These are phyloP conservation scores for Thaumetopoea pityocampa DNA, from an alignment of 1,140 invertebrate species.

Conservation along the genomic window DNA sequence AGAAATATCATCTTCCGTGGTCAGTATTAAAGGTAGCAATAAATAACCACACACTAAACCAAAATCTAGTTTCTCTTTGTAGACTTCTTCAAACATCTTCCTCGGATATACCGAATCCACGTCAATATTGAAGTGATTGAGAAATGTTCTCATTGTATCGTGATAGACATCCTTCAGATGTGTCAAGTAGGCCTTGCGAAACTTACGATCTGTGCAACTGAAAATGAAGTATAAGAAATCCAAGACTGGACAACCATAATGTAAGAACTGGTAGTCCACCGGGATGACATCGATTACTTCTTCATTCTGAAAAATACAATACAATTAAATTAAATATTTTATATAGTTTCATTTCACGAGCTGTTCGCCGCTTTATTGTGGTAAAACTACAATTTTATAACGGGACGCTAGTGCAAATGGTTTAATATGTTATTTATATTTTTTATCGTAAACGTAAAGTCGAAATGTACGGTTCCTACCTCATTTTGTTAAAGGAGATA, in stretches of 20 bases:
- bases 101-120: slow-evolving; percentile 18
- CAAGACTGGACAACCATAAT: slow-evolving; percentile 27
- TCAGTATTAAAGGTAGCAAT: slow-evolving; percentile 20
- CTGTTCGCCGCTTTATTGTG: no score
- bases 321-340: no score
- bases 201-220: slow-evolving; percentile 15
- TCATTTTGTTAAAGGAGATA: no score
- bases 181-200: slow-evolving; percentile 21
- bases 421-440: no score
- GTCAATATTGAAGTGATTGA: slow-evolving; percentile 23
- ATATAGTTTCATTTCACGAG: no score
- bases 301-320: slow-evolving; percentile 27
- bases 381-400: no score
- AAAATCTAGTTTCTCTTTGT: slow-evolving; percentile 21
- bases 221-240: slow-evolving; percentile 32
- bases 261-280: slow-evolving; percentile 30
- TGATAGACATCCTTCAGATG: slow-evolving; percentile 23
- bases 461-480: no score
- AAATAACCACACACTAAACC: slow-evolving; percentile 20
- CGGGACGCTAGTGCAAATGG: no score
- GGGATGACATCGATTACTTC: slow-evolving; percentile 14
- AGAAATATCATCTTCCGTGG: slow-evolving; percentile 15
- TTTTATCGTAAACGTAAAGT: no score
- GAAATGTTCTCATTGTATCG: slow-evolving; percentile 13
- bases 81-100: slow-evolving; percentile 26